Base-by-base conservation (phyloP, 2,113 vertebrate species). In the Cariama cristata region DNA sequence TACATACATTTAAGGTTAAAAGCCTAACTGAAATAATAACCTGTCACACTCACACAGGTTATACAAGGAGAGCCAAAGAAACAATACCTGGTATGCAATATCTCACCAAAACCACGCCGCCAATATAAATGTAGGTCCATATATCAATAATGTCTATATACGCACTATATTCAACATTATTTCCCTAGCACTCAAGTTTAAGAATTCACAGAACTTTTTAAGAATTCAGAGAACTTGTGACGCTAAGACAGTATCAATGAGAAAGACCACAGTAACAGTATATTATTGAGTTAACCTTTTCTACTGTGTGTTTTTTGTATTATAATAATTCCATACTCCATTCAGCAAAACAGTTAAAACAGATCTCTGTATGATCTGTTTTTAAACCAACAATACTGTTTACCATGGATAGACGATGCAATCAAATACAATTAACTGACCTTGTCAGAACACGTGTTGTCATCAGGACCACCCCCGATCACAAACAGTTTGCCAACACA, bases 361-460 rank as follows among this genome's bases (percentile, higher is more conserved):
- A 42, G 45, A 20, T 42, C 30, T 59, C 58, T 6, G 14, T 3
- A 20, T 2, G 2, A 55, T 2, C 28, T 6, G 24, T 3, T 23
- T 74, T 55, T 22, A 30, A 60, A 53, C 9, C 44, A 60, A 42
- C 67, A 49, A 18, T 27, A 7, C 15, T 33, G 24, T 30, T 79
- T 33, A 13, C 52, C 8, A 14, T 3, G 24, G n/a, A 27, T 0
- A 69, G 12, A 67, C 74, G 71, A 40, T 19, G n/a, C 27, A 81
- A 58, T 5, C 47, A 26, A 18, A 24, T 4, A 32, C 27, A 64
- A 38, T 21, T 13, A 26, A 80, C 98, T 64, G 88, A 99, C 99
- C 99, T 99, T 99, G 98, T 99, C 99, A 86, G 99, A 99, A 93
- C 99, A 99, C 5, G 99, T 99, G 96, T 99, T 99, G 86, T 99